Conservation (phyloP, 1,140 invertebrate species). For the Drosophila ercepeae region DNA sequence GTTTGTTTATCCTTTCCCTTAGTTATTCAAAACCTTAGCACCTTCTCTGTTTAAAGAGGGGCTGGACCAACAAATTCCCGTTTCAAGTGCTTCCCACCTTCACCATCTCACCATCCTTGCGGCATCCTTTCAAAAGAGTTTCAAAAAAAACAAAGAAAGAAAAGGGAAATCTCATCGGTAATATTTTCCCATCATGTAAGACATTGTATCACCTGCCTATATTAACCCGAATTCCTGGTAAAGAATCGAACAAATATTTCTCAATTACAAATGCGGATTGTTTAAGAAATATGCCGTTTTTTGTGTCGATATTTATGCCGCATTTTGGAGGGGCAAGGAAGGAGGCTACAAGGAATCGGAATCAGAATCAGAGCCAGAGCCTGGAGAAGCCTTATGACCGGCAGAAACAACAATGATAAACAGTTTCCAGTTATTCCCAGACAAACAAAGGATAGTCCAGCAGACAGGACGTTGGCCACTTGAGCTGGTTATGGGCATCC, state of each 20-base stretch:
- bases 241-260: constrained; percentile 44
- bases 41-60: neutral
- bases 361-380: constrained; percentile 11
- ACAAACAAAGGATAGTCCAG: constrained; percentile 63
- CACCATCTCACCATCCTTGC: no score
- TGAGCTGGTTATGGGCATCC: constrained; percentile 56
- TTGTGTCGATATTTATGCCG: constrained; percentile 47
- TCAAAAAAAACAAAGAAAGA: constrained; percentile 8
- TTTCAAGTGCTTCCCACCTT: constrained; percentile 31
- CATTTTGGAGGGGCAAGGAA: constrained; percentile 12
- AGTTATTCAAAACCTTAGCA: constrained; percentile 28
- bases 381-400: constrained; percentile 36
- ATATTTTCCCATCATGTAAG: constrained; percentile 45
- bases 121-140: constrained; percentile 34
- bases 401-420: constrained; percentile 74
- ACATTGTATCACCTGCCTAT: constrained; percentile 62
- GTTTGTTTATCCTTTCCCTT: neutral
- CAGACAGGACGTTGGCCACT: constrained; percentile 53
- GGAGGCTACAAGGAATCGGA: constrained; percentile 1
- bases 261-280: constrained; percentile 65
- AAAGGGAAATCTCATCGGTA: constrained; percentile 54
- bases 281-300: constrained; percentile 59
- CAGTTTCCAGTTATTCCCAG: constrained; percentile 73
- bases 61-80: constrained; percentile 3
- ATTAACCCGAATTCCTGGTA: constrained; percentile 68